Percentiles rank a stretch among this genome's conserved stretches.
These are phyloP conservation scores for Melanchra persicariae DNA, from an alignment of 2,888 invertebrate species.

Conservation along the genomic window DNA sequence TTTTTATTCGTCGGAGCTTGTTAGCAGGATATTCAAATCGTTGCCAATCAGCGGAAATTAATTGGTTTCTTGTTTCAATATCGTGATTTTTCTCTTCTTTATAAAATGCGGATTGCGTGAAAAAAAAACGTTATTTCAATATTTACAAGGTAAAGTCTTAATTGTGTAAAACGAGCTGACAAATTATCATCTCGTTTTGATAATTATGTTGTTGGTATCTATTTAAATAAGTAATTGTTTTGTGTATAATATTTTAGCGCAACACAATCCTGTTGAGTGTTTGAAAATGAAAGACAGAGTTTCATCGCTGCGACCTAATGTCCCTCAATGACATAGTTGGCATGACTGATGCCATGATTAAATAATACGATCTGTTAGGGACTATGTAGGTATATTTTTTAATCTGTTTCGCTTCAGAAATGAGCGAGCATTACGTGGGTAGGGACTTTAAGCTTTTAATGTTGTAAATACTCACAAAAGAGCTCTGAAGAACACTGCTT, in stretches of 20 bases:
- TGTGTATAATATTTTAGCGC: slow-evolving; percentile 4
- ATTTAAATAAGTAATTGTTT: neutral
- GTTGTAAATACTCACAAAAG: slow-evolving; percentile 12
- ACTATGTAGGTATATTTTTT: slow-evolving; percentile 11
- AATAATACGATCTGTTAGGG: slow-evolving; percentile 31
- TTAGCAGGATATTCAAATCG: slow-evolving; percentile 64
- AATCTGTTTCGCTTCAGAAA: slow-evolving; percentile 14
- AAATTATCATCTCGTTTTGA: slow-evolving; percentile 39
- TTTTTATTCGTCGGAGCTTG: slow-evolving; percentile 60
- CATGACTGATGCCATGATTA: slow-evolving; percentile 14
- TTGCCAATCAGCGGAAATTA: slow-evolving; percentile 66
- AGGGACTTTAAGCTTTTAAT: slow-evolving; percentile 1
- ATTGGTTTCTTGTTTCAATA: slow-evolving; percentile 67
- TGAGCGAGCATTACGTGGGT: slow-evolving; percentile 8
- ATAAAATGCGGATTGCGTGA: slow-evolving; percentile 50
- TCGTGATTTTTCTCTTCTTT: slow-evolving; percentile 55
- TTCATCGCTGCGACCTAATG: slow-evolving; percentile 2
- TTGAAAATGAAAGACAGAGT: neutral
- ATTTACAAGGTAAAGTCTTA: slow-evolving; percentile 48
- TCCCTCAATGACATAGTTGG: slow-evolving; percentile 18
- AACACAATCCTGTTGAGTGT: slow-evolving; percentile 4
- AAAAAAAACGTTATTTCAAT: slow-evolving; percentile 49
- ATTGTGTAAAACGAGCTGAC: slow-evolving; percentile 33
- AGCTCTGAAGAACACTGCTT: slow-evolving; percentile 4
- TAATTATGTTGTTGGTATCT: slow-evolving; percentile 22